Evolutionary conservation across 2,888 invertebrate species (phyloP), one percentile per base, ranked within the genome.

Genomic region (Polyploca ridens): DNA sequence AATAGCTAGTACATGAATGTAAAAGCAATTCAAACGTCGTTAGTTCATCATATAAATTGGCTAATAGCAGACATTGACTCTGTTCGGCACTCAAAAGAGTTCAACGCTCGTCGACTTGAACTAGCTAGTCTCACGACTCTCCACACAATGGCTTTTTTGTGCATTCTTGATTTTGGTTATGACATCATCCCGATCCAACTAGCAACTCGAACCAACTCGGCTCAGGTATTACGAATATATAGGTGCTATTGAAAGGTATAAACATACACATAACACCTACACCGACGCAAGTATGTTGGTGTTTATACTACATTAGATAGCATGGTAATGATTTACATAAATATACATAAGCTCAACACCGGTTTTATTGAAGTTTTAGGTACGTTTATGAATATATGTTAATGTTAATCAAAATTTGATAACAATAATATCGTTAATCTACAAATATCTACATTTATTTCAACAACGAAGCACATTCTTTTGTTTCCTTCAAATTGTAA

Each of bases 81-180:
- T 81, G 79, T 80, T 81, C 80, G 85, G 79, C 87, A 83, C 85
- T 88, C 87, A 82, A 89, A 88, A 89, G 92, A 90, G 93, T 93
- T 94, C 93, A 94, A 93, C 90, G 93, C 86, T 88, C 93, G 90
- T 89, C 81, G 84, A 82, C 81, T 81, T 77, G 77, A 78, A 84
- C 86, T 82, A 87, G 87, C 89, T 85, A 86, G 89, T 89, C 89
- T 87, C 92, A 92, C 92, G 90, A 91, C 85, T 89, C 86, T 88
- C 82, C 86, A 89, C 88, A 93, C 93, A 94, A 94, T 92, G 82
- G 90, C 82, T 88, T 94, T 93, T 94, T 93, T 93, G 90, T 92
- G 87, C 85, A 88, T 83, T 83, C 86, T 88, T 83, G 79, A 78
- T 90, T 92, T 91, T 87, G 88, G 90, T 84, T 90, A 93, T 94